Evolutionary conservation across 2,888 invertebrate genomes (phyloP).

Genomic region (Mystacides longicornis): DNA sequence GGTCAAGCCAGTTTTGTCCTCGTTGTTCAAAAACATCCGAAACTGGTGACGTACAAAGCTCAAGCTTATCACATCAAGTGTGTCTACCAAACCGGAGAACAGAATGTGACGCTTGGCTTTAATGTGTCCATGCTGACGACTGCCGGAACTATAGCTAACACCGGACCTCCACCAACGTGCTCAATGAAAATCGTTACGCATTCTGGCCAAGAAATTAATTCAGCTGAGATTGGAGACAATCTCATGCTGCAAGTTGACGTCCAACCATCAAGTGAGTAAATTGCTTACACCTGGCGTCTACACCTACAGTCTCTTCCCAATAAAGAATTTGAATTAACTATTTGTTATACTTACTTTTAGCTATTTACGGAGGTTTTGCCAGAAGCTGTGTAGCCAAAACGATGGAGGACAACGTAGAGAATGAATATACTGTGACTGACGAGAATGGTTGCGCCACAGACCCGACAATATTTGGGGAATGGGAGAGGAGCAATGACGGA

Average conservation of each 20-base stretch:
- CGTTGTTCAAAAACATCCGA: slow-evolving; percentile 94
- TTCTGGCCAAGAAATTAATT: slow-evolving; percentile 80
- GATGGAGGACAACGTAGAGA: slow-evolving; percentile 79
- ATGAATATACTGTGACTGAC: slow-evolving; percentile 88
- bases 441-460: slow-evolving; percentile 92
- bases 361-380: slow-evolving; percentile 90
- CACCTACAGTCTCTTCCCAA: too few species aligned
- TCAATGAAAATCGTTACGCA: slow-evolving; percentile 85
- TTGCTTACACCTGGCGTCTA: too few species aligned
- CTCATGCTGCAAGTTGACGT: slow-evolving; percentile 80
- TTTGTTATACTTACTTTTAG: slow-evolving; percentile 34
- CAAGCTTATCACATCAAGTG: slow-evolving; percentile 96
- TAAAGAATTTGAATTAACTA: too few species aligned
- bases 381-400: slow-evolving; percentile 90
- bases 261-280: slow-evolving; percentile 61
- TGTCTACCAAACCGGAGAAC: slow-evolving; percentile 89
- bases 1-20: slow-evolving; percentile 89
- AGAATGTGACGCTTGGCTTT: slow-evolving; percentile 86
- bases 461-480: slow-evolving; percentile 86
- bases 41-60: slow-evolving; percentile 87
- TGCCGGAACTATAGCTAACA: slow-evolving; percentile 91
- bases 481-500: slow-evolving; percentile 82
- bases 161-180: slow-evolving; percentile 89
- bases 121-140: slow-evolving; percentile 94
- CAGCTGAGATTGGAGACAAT: slow-evolving; percentile 88